Percentiles rank a stretch among this genome's conserved stretches.
Evolutionary conservation across 2,888 invertebrate species (phyloP).

Genomic region (Lordiphosa andalusiaca): DNA sequence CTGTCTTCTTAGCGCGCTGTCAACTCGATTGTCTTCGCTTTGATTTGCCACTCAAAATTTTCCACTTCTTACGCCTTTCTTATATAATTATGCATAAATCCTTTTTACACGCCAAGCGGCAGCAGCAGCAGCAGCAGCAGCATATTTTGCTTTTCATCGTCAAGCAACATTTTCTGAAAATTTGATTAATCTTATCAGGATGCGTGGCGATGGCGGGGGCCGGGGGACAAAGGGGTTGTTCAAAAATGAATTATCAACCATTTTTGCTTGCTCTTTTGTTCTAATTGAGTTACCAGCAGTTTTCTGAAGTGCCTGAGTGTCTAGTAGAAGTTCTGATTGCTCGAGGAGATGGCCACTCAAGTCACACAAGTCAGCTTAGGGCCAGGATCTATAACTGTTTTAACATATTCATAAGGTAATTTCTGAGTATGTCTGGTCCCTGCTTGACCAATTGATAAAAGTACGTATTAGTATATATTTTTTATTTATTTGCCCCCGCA

Average conservation of each 20-base stretch:
- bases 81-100: conserved; percentile 76
- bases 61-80: conserved; percentile 63
- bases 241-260: conserved; percentile 69
- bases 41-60: conserved; percentile 49
- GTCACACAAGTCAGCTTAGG: conserved; percentile 34
- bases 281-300: conserved; percentile 63
- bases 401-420: conserved; percentile 43
- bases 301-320: conserved; percentile 3
- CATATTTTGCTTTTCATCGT: conserved; percentile 71
- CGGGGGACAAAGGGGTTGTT: conserved; percentile 27
- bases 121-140: too few relatives aligned
- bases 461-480: conserved; percentile 58
- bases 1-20: conserved; percentile 27
- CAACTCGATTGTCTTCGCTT: conserved; percentile 36
- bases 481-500: conserved; percentile 52
- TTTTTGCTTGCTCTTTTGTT: conserved; percentile 66
- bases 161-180: conserved; percentile 76
- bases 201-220: conserved; percentile 7
- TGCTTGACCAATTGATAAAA: conserved; percentile 69
- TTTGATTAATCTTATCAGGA: conserved; percentile 80
- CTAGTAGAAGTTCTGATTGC: too few relatives aligned
- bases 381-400: conserved; percentile 7
- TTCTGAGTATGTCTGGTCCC: conserved; percentile 7
- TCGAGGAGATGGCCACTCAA: conserved; percentile 5
- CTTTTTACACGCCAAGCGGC: conserved; percentile 66